phyloP scores from a whole-genome alignment of 2,888 invertebrate genomes.

The Monoplex corrugatus region DNA sequence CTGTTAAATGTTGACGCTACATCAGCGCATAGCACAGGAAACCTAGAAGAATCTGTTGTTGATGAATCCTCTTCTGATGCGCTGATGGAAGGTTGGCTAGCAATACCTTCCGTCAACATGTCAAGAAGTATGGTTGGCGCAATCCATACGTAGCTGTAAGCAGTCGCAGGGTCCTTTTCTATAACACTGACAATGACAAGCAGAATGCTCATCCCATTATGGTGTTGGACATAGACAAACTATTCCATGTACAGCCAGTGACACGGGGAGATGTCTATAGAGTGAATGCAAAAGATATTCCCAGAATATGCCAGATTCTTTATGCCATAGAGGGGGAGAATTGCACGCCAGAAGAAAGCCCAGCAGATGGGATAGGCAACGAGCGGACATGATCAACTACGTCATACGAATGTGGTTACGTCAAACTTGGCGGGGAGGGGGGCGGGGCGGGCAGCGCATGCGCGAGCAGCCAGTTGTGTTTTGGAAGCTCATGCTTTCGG shows the following conservation, averaged over 20 bases:
- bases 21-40: slow-evolving; percentile 91
- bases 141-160: slow-evolving; percentile 98
- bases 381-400: slow-evolving; percentile 85
- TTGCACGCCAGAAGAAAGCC: slow-evolving; percentile 82
- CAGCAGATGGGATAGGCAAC: slow-evolving; percentile 51
- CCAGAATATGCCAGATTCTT: slow-evolving; percentile 96
- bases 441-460: no score
- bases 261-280: slow-evolving; percentile 99
- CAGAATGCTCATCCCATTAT: slow-evolving; percentile 96
- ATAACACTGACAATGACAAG: slow-evolving; percentile 94
- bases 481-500: no score
- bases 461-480: no score
- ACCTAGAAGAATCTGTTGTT: slow-evolving; percentile 74
- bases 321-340: slow-evolving; percentile 97
- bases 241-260: slow-evolving; percentile 98
- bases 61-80: slow-evolving; percentile 57
- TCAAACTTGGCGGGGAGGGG: no score
- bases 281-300: slow-evolving; percentile 99
- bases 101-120: slow-evolving; percentile 97
- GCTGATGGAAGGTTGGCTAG: slow-evolving; percentile 96
- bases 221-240: slow-evolving; percentile 97
- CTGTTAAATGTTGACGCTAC: slow-evolving; percentile 92
- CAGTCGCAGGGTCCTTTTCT: slow-evolving; percentile 97
- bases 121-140: slow-evolving; percentile 97
- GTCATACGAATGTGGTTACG: no score